Conservation (phyloP, 1,140 invertebrate species). For the Trissolcus basalis region DNA sequence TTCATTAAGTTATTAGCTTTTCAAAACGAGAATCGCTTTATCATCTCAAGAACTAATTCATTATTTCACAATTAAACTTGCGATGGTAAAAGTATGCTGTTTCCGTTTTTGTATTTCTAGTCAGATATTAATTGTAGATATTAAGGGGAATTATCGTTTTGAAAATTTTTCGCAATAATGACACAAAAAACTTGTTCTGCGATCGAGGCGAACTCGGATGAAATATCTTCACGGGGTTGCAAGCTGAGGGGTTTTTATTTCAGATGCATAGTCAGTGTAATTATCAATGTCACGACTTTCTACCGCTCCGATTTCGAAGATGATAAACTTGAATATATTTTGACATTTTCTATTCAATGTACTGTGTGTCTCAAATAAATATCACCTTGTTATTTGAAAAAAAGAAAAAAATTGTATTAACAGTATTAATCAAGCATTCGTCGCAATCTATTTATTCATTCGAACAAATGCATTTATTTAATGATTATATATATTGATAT, state of each 20-base stretch:
- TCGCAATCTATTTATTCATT: constrained; percentile 18
- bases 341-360: constrained; percentile 27
- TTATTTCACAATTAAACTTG: constrained; percentile 4
- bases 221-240: constrained; percentile 5
- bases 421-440: constrained; percentile 37
- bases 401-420: background rate
- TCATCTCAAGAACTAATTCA: background rate
- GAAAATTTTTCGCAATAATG: constrained; percentile 34
- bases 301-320: constrained; percentile 9
- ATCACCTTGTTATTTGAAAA: constrained; percentile 16
- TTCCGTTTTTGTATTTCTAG: constrained; percentile 17
- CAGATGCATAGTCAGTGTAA: constrained; percentile 16
- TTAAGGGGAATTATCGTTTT: constrained; percentile 26
- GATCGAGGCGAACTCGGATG: constrained; percentile 16
- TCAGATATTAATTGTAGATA: constrained; percentile 43
- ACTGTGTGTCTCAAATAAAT: constrained; percentile 41
- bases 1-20: constrained; percentile 6
- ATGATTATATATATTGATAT: constrained; percentile 6
- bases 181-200: constrained; percentile 1
- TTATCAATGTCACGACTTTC: constrained; percentile 17
- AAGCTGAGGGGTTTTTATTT: constrained; percentile 28
- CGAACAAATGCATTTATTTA: constrained; percentile 47
- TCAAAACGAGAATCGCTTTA: constrained; percentile 13
- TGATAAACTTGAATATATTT: constrained; percentile 14
- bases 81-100: too few relatives aligned